Conservation (phyloP, 2,113 vertebrate species). For the Calypte anna region DNA sequence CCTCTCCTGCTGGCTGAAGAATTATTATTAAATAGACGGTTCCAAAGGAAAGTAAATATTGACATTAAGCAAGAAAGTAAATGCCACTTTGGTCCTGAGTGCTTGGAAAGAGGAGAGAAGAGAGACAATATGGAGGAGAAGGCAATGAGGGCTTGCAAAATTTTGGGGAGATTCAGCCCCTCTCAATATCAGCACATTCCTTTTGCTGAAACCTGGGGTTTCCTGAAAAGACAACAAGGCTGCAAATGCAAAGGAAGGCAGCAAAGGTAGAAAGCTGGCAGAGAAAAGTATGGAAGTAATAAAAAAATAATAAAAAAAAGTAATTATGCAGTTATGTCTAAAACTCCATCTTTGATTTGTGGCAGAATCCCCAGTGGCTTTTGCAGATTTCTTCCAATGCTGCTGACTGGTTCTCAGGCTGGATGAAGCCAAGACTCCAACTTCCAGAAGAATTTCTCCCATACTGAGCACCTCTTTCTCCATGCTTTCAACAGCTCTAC, state of each 20-base stretch:
- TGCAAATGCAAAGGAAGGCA: neutral
- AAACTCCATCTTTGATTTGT: neutral
- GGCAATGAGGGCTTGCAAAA: neutral
- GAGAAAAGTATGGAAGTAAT: neutral
- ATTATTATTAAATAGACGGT: neutral
- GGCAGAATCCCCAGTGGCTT: neutral
- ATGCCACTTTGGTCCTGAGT: constrained; percentile 20
- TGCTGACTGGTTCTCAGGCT: neutral
- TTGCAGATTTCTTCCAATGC: neutral
- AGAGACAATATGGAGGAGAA: neutral
- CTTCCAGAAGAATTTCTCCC: neutral
- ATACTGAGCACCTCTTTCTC: neutral
- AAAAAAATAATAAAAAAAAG: neutral
- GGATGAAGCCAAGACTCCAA: neutral
- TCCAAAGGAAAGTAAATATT: constrained; percentile 53
- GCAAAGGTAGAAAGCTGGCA: neutral
- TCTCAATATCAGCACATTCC: neutral
- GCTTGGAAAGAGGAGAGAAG: neutral
- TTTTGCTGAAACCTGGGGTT: neutral
- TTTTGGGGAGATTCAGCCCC: neutral
- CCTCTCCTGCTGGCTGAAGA: neutral
- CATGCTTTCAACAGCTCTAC: neutral
- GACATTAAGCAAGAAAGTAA: constrained; percentile 15
- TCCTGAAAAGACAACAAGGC: neutral
- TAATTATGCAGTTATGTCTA: neutral